Conservation (phyloP, 2,113 vertebrate species). For the Rhea americana region DNA sequence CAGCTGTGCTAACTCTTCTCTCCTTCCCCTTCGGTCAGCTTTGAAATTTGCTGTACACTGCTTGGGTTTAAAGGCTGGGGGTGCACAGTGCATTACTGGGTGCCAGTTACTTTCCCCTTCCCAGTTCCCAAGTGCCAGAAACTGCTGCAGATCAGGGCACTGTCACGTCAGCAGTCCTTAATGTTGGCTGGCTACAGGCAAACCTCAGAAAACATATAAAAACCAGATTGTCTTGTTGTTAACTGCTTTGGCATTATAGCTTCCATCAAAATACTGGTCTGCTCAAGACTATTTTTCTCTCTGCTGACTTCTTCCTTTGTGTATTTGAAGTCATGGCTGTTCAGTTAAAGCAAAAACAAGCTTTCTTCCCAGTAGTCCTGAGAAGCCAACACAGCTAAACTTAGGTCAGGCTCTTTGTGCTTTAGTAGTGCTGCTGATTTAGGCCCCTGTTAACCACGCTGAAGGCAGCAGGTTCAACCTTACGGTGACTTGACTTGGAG, state of each 20-base stretch:
- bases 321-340: not conserved
- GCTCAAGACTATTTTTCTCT: not conserved
- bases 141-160: fast-evolving
- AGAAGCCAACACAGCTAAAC: not conserved
- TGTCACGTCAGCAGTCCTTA: not conserved
- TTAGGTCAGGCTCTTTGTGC: not conserved
- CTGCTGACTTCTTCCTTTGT: not conserved
- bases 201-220: not conserved
- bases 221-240: not conserved
- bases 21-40: not conserved
- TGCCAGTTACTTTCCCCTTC: not conserved
- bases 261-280: not conserved
- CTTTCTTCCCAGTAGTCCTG: not conserved
- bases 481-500: not conserved
- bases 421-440: not conserved
- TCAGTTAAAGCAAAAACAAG: not conserved
- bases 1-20: not conserved
- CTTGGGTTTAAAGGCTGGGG: not conserved
- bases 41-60: not conserved
- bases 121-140: not conserved
- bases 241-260: not conserved
- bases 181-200: not conserved
- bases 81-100: fast-evolving
- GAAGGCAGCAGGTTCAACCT: not conserved
- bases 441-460: not conserved